A percentile compares a stretch with the other conserved stretches of the same genome.
Conservation (phyloP, 1,140 invertebrate species). For the Chlorops oryzae region DNA sequence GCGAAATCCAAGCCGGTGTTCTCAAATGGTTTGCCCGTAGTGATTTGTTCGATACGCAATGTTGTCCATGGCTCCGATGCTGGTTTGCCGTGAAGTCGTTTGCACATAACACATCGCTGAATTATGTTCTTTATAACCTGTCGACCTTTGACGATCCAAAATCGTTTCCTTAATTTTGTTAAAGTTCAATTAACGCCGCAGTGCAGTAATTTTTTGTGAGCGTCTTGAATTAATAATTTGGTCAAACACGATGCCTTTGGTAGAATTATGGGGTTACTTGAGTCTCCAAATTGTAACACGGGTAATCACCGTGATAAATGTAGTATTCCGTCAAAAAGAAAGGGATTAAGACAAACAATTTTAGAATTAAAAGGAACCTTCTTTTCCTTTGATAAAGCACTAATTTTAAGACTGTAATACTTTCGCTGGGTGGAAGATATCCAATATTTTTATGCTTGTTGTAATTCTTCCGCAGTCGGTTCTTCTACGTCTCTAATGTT, state of each 20-base stretch:
- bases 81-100: background rate
- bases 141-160: conserved; percentile 1
- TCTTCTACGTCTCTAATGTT: background rate
- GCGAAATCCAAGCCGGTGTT: background rate
- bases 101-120: background rate
- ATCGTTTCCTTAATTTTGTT: background rate
- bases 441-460: background rate
- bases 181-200: background rate
- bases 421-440: background rate
- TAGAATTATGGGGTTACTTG: background rate
- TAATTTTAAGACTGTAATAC: background rate
- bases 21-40: background rate
- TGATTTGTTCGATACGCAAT: background rate
- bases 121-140: background rate
- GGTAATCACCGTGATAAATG: no score
- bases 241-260: background rate
- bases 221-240: background rate
- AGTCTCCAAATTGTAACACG: background rate
- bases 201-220: background rate
- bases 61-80: background rate
- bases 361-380: no score
- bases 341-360: no score
- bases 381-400: background rate
- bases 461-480: background rate
- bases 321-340: no score